phyloP scores from a whole-genome alignment of 2,888 invertebrate species.

The Branchipolynoe longqiensis region DNA sequence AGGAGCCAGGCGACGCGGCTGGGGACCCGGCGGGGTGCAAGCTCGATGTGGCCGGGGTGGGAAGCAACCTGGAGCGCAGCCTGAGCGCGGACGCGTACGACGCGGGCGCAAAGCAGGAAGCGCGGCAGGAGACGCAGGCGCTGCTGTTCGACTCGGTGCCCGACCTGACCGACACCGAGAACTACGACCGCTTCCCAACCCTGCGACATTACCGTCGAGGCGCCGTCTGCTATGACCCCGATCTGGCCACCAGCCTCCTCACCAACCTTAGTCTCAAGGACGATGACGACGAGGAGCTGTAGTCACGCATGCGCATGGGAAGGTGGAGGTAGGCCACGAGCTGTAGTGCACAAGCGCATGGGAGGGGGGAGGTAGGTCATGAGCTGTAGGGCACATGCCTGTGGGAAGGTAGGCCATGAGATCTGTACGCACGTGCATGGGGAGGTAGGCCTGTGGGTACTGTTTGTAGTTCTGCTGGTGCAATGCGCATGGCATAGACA shows the following conservation, averaged over 20 bases:
- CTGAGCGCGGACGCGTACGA: conserved; percentile 52
- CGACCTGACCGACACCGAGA: conserved; percentile 35
- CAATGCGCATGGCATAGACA: no score
- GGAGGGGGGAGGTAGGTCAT: no score
- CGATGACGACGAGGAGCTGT: conserved; percentile 27
- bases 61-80: conserved; percentile 38
- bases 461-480: no score
- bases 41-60: conserved; percentile 25
- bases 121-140: conserved; percentile 43
- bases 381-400: no score
- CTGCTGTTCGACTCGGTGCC: conserved; percentile 56
- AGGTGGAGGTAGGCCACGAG: no score
- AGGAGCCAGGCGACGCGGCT: neutral
- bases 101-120: conserved; percentile 19
- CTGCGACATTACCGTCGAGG: conserved; percentile 34
- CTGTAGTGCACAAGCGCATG: no score
- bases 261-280: conserved; percentile 42
- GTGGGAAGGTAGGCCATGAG: no score
- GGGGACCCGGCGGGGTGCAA: neutral
- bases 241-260: conserved; percentile 28
- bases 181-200: conserved; percentile 32
- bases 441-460: no score
- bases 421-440: no score
- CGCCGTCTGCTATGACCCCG: conserved; percentile 52
- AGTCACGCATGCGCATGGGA: no score